Conservation (phyloP, 2,888 invertebrate species). For the Drosophila prolongata region DNA sequence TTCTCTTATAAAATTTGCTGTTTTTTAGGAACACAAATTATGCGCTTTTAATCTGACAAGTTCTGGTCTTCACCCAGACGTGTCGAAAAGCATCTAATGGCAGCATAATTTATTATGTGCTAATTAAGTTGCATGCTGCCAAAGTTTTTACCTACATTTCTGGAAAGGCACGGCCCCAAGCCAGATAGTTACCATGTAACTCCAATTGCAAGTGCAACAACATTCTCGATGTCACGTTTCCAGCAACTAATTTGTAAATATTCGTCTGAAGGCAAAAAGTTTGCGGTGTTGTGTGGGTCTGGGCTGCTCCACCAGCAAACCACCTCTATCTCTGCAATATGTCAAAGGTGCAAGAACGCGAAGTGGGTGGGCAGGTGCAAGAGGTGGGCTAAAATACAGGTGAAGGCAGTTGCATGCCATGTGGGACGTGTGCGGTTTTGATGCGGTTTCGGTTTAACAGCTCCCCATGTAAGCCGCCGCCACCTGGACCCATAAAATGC, state of each 20-base stretch:
- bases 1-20: neutral
- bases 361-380: conserved; percentile 1
- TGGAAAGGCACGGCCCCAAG: conserved; percentile 35
- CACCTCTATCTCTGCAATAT: conserved; percentile 52
- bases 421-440: conserved; percentile 74
- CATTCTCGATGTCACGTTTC: conserved; percentile 72
- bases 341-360: conserved; percentile 60
- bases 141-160: conserved; percentile 52
- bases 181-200: conserved; percentile 19
- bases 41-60: neutral
- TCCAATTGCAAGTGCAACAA: conserved; percentile 39
- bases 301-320: neutral
- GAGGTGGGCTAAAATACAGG: neutral
- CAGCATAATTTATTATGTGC: conserved; percentile 74
- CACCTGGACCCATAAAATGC: conserved; percentile 50
- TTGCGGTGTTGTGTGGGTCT: conserved; percentile 24
- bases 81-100: conserved; percentile 59
- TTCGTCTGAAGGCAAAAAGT: conserved; percentile 57
- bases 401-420: conserved; percentile 59
- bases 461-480: conserved; percentile 40
- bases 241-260: conserved; percentile 78
- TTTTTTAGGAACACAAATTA: neutral
- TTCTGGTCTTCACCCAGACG: neutral
- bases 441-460: conserved; percentile 70
- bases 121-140: conserved; percentile 68